Conservation (phyloP, 2,797 vertebrate genomes). For the Eupleurogrammus muticus region DNA sequence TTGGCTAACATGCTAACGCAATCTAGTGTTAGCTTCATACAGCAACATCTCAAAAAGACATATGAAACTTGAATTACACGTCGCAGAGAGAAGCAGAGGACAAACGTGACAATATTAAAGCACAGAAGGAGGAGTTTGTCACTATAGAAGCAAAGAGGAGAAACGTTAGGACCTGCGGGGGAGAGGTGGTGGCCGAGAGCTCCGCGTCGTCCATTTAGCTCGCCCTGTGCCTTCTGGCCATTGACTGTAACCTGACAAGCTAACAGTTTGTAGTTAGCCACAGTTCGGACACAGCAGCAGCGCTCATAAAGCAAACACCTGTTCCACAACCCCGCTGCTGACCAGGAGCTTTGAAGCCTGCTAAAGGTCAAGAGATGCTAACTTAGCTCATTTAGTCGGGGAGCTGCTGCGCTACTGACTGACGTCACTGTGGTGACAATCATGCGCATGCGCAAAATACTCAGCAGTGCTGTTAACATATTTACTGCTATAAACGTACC, state of each 20-base stretch:
- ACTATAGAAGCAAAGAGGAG: not conserved
- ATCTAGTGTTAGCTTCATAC: constrained; percentile 22
- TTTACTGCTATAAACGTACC: too few relatives aligned
- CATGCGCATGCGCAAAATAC: constrained; percentile 61
- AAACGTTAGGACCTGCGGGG: fast-evolving
- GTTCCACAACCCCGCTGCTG: not conserved
- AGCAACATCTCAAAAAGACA: not conserved
- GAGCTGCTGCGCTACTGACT: constrained; percentile 35
- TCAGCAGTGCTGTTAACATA: constrained; percentile 1
- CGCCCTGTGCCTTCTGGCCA: constrained; percentile 28
- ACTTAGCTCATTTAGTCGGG: constrained; percentile 65
- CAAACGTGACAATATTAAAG: not conserved
- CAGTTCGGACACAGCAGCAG: constrained; percentile 34
- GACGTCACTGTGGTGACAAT: constrained; percentile 28
- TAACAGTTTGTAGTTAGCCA: constrained; percentile 62
- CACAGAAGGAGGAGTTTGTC: too few relatives aligned
- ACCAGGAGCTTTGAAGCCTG: not conserved
- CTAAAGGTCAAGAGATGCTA: too few relatives aligned
- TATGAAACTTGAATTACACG: not conserved
- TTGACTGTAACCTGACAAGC: constrained; percentile 54
- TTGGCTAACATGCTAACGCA: constrained; percentile 65
- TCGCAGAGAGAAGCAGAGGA: not conserved
- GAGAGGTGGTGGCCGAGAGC: not conserved
- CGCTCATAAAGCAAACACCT: not conserved
- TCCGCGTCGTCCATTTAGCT: not conserved